Evolutionary conservation across 2,797 vertebrate genomes (phyloP).

Genomic region (Stomatorhinus walkeri): DNA sequence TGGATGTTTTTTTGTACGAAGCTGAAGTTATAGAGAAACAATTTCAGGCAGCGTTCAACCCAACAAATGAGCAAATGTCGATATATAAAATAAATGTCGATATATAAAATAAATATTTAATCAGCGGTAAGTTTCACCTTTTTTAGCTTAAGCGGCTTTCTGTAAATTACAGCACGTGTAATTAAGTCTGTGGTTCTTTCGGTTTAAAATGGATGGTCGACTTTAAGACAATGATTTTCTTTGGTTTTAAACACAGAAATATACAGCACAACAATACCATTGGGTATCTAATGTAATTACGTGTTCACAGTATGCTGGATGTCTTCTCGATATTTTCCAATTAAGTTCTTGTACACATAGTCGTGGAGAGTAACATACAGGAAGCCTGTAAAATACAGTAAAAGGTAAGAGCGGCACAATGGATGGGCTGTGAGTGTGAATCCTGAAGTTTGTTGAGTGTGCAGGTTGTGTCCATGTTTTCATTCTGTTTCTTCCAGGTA

Average conservation of each 20-base stretch:
- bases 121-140: not conserved
- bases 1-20: not conserved
- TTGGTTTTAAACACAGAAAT: not conserved
- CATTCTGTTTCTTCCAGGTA: not conserved
- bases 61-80: not conserved
- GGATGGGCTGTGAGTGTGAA: not conserved
- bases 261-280: not conserved
- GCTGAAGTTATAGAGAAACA: not conserved
- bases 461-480: not conserved
- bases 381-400: not conserved
- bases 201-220: not conserved
- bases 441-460: not conserved
- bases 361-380: not conserved
- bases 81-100: too few relatives aligned
- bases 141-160: not conserved
- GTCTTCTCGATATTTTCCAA: not conserved
- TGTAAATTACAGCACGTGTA: not conserved
- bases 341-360: not conserved
- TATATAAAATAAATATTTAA: too few relatives aligned
- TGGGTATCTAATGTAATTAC: not conserved
- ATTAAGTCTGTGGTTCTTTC: not conserved
- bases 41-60: not conserved
- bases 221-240: not conserved
- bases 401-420: not conserved
- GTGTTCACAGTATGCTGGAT: not conserved